A percentile compares a stretch with the other conserved stretches of the same genome.
Evolutionary conservation across 2,888 invertebrate species (phyloP).

Genomic region (Pimpla rufipes): DNA sequence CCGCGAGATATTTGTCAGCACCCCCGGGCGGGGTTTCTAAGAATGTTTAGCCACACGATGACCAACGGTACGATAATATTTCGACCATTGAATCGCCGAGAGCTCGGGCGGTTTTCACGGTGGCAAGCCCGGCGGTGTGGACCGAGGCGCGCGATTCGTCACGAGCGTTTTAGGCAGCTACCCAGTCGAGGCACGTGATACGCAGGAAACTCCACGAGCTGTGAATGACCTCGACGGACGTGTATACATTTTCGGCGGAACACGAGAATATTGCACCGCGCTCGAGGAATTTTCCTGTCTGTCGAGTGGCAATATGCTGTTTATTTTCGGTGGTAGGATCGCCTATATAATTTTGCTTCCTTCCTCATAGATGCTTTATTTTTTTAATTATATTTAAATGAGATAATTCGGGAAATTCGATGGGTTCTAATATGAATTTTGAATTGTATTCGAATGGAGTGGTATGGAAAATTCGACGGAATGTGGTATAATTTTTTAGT

Average conservation of each 20-base stretch:
- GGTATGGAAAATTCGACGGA: too few species aligned
- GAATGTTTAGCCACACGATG: neutral
- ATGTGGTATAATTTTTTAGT: too few species aligned
- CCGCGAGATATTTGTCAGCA: neutral
- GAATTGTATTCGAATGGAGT: too few species aligned
- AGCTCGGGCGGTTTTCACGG: neutral
- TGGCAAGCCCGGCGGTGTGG: too few species aligned
- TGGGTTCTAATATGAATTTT: too few species aligned
- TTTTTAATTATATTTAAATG: too few species aligned
- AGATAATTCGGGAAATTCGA: too few species aligned
- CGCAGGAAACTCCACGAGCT: slow-evolving; percentile 19
- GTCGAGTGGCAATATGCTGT: slow-evolving; percentile 18
- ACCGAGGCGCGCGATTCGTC: neutral
- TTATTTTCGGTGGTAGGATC: neutral
- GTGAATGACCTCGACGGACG: slow-evolving; percentile 1
- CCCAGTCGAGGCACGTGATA: slow-evolving; percentile 15
- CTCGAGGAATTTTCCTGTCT: neutral
- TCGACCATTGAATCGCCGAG: neutral
- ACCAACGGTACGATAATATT: slow-evolving; percentile 9
- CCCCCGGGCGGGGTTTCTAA: neutral
- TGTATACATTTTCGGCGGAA: slow-evolving; percentile 33
- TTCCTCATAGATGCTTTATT: too few species aligned
- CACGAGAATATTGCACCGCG: slow-evolving; percentile 26
- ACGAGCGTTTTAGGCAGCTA: slow-evolving; percentile 33
- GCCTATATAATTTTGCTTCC: neutral